Percentiles rank a stretch among this genome's conserved stretches.
Conservation (phyloP, 2,888 invertebrate genomes). For the Tineola bisselliella region DNA sequence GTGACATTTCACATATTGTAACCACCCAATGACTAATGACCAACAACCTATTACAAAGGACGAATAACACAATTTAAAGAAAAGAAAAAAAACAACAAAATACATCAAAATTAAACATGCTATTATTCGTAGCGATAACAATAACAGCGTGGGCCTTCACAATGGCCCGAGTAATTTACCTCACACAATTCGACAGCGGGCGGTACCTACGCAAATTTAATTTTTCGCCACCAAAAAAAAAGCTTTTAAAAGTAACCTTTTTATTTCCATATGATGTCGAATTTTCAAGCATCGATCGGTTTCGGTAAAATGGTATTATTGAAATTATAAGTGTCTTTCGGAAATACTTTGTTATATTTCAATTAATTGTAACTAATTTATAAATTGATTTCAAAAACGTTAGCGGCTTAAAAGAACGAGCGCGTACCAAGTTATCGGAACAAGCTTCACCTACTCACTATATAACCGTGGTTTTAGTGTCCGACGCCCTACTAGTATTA, state of each 20-base stretch:
- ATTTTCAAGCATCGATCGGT: not conserved
- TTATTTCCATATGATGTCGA: conserved; percentile 24
- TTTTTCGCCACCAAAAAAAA: conserved; percentile 28
- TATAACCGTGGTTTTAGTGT: too few species aligned
- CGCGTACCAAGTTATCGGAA: too few species aligned
- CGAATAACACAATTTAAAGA: too few species aligned
- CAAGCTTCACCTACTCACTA: too few species aligned
- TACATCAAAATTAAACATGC: conserved; percentile 2
- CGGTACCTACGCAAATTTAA: conserved; percentile 47
- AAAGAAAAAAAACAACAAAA: not conserved
- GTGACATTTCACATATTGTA: too few species aligned
- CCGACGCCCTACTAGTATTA: too few species aligned
- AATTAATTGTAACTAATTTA: not conserved
- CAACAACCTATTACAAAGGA: not conserved
- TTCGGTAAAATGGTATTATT: not conserved
- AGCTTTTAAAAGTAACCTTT: conserved; percentile 38
- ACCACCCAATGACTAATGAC: not conserved
- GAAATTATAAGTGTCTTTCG: not conserved
- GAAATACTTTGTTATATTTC: not conserved
- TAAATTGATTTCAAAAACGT: not conserved
- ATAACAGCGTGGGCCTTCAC: conserved; percentile 31
- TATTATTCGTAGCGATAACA: conserved; percentile 36
- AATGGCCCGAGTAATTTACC: conserved; percentile 28
- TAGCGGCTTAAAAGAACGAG: too few species aligned
- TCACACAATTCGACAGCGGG: conserved; percentile 25